These are phyloP conservation scores for Remorina albescens DNA, from an alignment of 2,797 vertebrate genomes.

Conservation along the genomic window DNA sequence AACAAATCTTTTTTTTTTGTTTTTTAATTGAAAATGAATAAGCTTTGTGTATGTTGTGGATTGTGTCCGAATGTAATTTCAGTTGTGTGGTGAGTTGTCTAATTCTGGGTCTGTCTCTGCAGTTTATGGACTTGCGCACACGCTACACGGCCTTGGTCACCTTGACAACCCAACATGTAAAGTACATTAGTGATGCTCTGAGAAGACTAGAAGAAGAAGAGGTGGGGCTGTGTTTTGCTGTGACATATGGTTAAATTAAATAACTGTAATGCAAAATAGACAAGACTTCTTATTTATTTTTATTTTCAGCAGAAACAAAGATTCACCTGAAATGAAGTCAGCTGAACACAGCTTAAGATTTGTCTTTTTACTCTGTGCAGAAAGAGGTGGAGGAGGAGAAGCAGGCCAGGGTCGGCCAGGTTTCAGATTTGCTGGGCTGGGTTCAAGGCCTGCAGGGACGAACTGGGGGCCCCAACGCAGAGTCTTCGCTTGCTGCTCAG, in stretches of 20 bases:
- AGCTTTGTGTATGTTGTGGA: too few relatives aligned
- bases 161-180: conserved; percentile 96
- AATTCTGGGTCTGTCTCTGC: neutral
- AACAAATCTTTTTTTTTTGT: neutral
- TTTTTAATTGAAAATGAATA: too few relatives aligned
- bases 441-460: conserved; percentile 87
- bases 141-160: conserved; percentile 97
- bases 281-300: too few relatives aligned
- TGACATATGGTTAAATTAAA: too few relatives aligned
- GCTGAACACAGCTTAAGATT: neutral
- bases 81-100: too few relatives aligned
- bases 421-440: conserved; percentile 94
- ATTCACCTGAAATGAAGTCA: neutral
- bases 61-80: too few relatives aligned
- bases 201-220: conserved; percentile 95
- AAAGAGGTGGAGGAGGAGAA: conserved; percentile 98
- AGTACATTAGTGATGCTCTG: conserved; percentile 97
- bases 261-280: neutral
- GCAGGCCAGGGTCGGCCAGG: conserved; percentile 92
- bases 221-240: conserved; percentile 75
- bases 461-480: conserved; percentile 74
- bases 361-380: conserved; percentile 71
- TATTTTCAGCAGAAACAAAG: too few relatives aligned
- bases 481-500: conserved; percentile 93
- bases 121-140: conserved; percentile 98